Conservation (phyloP, 1,140 invertebrate species). For the Carposina sasakii region DNA sequence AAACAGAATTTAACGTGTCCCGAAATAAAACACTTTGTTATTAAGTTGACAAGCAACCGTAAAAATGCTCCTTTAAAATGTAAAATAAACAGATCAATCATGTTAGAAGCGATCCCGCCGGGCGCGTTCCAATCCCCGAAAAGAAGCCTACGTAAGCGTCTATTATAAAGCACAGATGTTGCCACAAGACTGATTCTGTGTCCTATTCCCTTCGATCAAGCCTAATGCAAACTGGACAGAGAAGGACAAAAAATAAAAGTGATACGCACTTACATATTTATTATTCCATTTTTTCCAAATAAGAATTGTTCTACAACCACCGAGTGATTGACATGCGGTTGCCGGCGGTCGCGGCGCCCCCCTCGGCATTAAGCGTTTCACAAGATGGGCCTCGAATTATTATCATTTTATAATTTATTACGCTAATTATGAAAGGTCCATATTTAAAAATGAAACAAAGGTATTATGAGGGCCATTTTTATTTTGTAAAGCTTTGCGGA, state of each 20-base stretch:
- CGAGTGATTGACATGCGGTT: slow-evolving; percentile 70
- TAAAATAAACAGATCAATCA: slow-evolving; percentile 73
- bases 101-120: slow-evolving; percentile 70
- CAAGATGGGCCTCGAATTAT: slow-evolving; percentile 64
- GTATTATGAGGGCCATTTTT: slow-evolving; percentile 48
- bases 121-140: slow-evolving; percentile 60
- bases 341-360: slow-evolving; percentile 59
- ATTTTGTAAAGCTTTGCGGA: slow-evolving; percentile 53
- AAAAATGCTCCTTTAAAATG: slow-evolving; percentile 73
- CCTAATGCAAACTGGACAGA: slow-evolving; percentile 22
- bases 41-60: slow-evolving; percentile 73
- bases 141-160: slow-evolving; percentile 70
- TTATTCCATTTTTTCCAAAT: slow-evolving; percentile 68
- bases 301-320: slow-evolving; percentile 69
- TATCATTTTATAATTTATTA: slow-evolving; percentile 73
- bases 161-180: slow-evolving; percentile 71
- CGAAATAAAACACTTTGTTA: slow-evolving; percentile 72
- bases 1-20: slow-evolving; percentile 67
- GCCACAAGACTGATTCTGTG: slow-evolving; percentile 56
- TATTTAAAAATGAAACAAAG: slow-evolving; percentile 67
- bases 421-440: slow-evolving; percentile 66
- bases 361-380: slow-evolving; percentile 58
- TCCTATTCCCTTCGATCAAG: slow-evolving; percentile 36
- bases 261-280: slow-evolving; percentile 63
- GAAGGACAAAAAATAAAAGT: slow-evolving; percentile 51